Base-by-base conservation (phyloP, 30 jellyfish, hydroid and myxozoan species). In the Mastigias papua region DNA sequence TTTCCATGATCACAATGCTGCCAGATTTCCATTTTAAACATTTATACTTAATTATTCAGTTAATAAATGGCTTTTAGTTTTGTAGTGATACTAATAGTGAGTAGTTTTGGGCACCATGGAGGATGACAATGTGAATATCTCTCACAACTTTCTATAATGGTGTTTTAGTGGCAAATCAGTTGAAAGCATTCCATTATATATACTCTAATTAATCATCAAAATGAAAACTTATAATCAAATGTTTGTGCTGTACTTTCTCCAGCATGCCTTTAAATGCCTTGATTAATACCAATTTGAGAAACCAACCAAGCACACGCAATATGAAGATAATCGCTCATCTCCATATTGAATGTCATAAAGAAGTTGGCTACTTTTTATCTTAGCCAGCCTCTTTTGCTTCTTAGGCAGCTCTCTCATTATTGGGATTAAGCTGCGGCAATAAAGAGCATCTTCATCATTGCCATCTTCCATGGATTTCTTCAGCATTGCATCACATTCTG, bases 321-420 rank as follows among this genome's bases (percentile, higher is more conserved):
- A 37, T 37, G 54, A 37, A 37, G 54, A 3, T 37, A 5, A 37
- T 65, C 25, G 17, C 31, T 69, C 81, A 69, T 69, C 81, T 25
- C 25, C 81, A 69, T 27, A 69, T 25, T 69, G 61, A 16, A 69
- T 34, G 51, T 69, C 81, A 69, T 28, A 69, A 27, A 69, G 61
- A 33, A 69, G 81, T 31, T 69, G 81, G 25, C 61, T 29, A 69
- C 27, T 69, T 46, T 69, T 69, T 15, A 69, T 69, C 34, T 69
- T 69, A 33, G 58, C 76, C 76, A 65, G 34, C 34, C 33, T 65
- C 34, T 16, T 65, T 65, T 21, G 76, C 76, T 22, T 65, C 34
- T 65, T 65, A 15, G 76, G 76, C 34, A 65, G 34, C 37, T 65
- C 76, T 34, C 33, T 65, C 76, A 65, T 65, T 65, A 70, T 70